Evolutionary conservation across 2,113 vertebrate species (phyloP).

Genomic region (Eudyptes chrysolophus): DNA sequence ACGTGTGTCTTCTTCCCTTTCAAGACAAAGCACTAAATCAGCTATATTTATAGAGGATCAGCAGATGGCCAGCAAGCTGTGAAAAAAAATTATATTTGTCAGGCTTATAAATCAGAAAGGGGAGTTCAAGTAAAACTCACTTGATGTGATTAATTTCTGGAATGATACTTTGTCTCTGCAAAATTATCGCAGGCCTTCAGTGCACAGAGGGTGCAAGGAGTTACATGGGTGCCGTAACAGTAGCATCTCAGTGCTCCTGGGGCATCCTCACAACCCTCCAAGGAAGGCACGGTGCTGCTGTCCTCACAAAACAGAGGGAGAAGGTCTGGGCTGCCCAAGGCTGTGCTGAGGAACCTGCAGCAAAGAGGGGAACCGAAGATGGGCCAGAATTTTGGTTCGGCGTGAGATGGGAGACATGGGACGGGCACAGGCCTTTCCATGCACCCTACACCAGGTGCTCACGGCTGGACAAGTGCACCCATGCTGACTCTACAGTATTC

Average conservation of each 20-base stretch:
- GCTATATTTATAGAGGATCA: slow-evolving; percentile 34
- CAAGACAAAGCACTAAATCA: slow-evolving; percentile 17
- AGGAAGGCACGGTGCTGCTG: fast-evolving
- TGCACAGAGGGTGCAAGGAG: neutral
- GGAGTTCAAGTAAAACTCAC: neutral
- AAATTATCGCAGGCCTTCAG: neutral
- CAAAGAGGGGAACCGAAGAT: neutral
- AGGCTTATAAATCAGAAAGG: slow-evolving; percentile 25
- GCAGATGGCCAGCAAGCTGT: slow-evolving; percentile 59
- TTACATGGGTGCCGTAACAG: neutral
- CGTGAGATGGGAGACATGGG: neutral
- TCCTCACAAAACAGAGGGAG: fast-evolving
- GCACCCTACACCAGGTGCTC: neutral
- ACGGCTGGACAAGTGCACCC: neutral
- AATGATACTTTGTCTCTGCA: neutral
- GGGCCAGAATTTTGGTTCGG: neutral
- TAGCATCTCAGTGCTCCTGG: neutral
- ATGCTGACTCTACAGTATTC: neutral
- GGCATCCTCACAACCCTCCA: neutral
- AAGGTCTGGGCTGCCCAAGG: neutral
- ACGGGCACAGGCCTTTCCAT: neutral
- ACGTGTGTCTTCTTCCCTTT: neutral
- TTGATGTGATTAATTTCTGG: neutral
- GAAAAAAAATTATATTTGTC: neutral
- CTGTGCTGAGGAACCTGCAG: neutral